phyloP scores from a whole-genome alignment of 1,140 invertebrate species.

The Thaumatotibia leucotreta region DNA sequence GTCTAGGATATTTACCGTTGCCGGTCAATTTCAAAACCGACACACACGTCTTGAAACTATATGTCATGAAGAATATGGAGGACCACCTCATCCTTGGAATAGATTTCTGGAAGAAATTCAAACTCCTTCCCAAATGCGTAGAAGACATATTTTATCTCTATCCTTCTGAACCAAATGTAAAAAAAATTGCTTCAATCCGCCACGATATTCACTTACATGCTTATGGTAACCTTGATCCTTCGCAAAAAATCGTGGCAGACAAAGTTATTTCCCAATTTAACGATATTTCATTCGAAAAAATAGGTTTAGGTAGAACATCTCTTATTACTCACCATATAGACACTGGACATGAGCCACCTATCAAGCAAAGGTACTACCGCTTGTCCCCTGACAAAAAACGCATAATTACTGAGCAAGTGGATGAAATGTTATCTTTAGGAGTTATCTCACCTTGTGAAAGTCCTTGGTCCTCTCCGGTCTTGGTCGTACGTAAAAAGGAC shows the following conservation, averaged over 20 bases:
- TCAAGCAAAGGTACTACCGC: slow-evolving; percentile 16
- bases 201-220: too few relatives aligned
- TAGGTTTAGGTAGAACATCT: neutral
- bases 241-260: too few relatives aligned
- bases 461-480: too few relatives aligned
- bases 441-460: too few relatives aligned
- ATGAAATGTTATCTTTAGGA: too few relatives aligned
- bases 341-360: slow-evolving; percentile 8
- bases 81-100: neutral
- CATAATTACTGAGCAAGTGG: too few relatives aligned
- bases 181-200: too few relatives aligned
- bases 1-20: neutral
- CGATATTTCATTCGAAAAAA: neutral
- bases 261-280: neutral
- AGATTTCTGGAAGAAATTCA: neutral
- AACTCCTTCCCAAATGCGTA: neutral
- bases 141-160: too few relatives aligned
- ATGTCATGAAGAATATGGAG: neutral
- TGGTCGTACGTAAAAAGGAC: too few relatives aligned
- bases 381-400: slow-evolving; percentile 14
- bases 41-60: neutral
- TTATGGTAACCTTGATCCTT: too few relatives aligned
- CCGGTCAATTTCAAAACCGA: neutral
- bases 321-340: slow-evolving; percentile 15
- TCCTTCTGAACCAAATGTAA: too few relatives aligned